Conservation (phyloP, 92 coral and sea anemone genomes). For the Epizoanthus scotinus region DNA sequence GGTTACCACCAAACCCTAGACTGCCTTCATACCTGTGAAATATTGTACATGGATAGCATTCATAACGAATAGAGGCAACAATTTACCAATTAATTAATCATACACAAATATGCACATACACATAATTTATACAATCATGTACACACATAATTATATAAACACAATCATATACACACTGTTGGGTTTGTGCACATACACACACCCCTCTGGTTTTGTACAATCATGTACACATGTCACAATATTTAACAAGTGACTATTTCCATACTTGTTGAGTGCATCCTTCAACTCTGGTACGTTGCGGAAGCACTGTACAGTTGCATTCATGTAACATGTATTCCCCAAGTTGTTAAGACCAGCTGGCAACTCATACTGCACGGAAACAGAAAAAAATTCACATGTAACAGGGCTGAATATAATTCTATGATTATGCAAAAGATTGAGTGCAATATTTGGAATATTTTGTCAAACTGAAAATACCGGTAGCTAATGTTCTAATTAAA, state of each 20-base stretch:
- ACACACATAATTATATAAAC: background rate
- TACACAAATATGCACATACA: too few relatives aligned
- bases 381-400: background rate
- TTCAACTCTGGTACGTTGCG: constrained; percentile 93
- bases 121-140: background rate
- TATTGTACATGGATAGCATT: too few relatives aligned
- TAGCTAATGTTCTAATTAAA: too few relatives aligned
- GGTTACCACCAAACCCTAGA: constrained; percentile 10
- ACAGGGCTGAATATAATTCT: background rate
- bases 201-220: too few relatives aligned
- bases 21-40: constrained; percentile 17
- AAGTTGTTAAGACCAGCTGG: constrained; percentile 95
- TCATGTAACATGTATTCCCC: constrained; percentile 99
- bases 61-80: too few relatives aligned
- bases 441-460: too few relatives aligned
- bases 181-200: background rate
- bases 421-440: too few relatives aligned
- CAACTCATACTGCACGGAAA: constrained; percentile 67
- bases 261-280: constrained; percentile 69
- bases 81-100: too few relatives aligned
- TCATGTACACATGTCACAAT: background rate
- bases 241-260: background rate
- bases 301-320: constrained; percentile 95
- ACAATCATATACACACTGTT: background rate
- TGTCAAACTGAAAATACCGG: too few relatives aligned